Evolutionary conservation across 2,113 vertebrate genomes (phyloP), one percentile per base, ranked within the genome.

Genomic region (Marmota flaviventris): DNA sequence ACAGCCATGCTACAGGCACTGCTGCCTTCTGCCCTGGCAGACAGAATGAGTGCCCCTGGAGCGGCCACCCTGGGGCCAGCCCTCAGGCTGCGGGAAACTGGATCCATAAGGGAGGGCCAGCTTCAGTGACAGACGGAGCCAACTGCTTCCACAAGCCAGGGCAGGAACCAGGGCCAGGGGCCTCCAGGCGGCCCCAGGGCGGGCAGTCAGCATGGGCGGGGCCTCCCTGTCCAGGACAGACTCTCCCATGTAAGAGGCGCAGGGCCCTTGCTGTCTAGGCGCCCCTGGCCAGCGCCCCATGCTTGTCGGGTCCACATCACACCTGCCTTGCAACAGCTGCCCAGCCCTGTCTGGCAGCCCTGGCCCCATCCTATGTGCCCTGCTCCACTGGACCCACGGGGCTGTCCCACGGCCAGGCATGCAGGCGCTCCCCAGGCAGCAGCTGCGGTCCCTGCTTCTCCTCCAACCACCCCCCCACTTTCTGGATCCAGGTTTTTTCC

Each of bases 81-180:
- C 86, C 63, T 73, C 65, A 25, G 34, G 72, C 73, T 73, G n/a
- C n/a, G 0, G 85, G 85, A 90, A 96, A 97, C 65, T 39, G 29
- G 93, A 96, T 93, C 89, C 4, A 3, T 2, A 73, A 45, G 16
- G n/a, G 29, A 91, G 39, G 82, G 93, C 51, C 4, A 1, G 67
- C 63, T 76, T 45, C 20, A 0, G 76, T 96, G 94, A 97, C 37
- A 25, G 94, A 90, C 48, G 3, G 82, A 93, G 81, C 84, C 97
- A 96, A 87, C 81, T 94, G 97, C 72, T 58, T 53, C 89, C 45
- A 58, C 67, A 18, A 63, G 79, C 37, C 32, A 6, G 17, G 37
- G 34, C 39, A 37, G 32, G 83, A 45, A 67, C 11, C 0, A 20
- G 73, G 76, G 61, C 14, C 10, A 4, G 51, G 58, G 95, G 51